Percentiles rank a stretch among this genome's conserved stretches.
Evolutionary conservation across 2,113 vertebrate species (phyloP).

Genomic region (Hiodon tergisus): DNA sequence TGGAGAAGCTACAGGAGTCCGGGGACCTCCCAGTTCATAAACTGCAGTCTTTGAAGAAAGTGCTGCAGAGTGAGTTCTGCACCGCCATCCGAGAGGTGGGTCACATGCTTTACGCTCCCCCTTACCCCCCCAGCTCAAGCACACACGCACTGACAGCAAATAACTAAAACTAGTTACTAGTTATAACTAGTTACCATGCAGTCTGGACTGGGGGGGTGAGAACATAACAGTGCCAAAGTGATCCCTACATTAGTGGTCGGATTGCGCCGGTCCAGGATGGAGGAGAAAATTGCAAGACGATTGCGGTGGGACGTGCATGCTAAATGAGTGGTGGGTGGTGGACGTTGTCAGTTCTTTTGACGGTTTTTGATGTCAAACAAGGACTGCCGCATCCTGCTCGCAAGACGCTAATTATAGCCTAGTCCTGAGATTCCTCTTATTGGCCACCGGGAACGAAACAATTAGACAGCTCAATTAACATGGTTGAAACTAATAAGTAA

Average conservation of each 20-base stretch:
- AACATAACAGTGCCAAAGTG: background rate
- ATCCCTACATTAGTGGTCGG: background rate
- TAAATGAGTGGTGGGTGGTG: background rate
- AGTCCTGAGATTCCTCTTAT: background rate
- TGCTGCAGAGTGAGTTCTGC: conserved; percentile 98
- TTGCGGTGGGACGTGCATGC: background rate
- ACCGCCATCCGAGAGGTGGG: conserved; percentile 98
- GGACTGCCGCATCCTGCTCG: background rate
- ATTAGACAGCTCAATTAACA: conserved; percentile 29
- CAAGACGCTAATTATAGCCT: background rate
- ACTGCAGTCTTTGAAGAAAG: conserved; percentile 93
- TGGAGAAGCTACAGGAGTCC: conserved; percentile 95
- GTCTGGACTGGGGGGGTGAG: background rate
- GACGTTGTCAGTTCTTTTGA: background rate
- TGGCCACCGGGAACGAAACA: conserved; percentile 19
- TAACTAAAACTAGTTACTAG: background rate
- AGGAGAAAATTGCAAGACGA: background rate
- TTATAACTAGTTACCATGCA: background rate
- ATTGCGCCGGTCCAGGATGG: background rate
- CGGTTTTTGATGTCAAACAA: background rate
- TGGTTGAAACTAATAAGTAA: conserved; percentile 32
- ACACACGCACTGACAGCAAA: background rate
- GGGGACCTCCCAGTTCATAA: conserved; percentile 94
- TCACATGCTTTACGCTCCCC: conserved; percentile 18
- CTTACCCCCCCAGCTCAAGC: background rate